Evolutionary conservation across 2,888 invertebrate genomes (phyloP), one percentile per base, ranked within the genome.

Genomic region (Xanthorhoe designata): DNA sequence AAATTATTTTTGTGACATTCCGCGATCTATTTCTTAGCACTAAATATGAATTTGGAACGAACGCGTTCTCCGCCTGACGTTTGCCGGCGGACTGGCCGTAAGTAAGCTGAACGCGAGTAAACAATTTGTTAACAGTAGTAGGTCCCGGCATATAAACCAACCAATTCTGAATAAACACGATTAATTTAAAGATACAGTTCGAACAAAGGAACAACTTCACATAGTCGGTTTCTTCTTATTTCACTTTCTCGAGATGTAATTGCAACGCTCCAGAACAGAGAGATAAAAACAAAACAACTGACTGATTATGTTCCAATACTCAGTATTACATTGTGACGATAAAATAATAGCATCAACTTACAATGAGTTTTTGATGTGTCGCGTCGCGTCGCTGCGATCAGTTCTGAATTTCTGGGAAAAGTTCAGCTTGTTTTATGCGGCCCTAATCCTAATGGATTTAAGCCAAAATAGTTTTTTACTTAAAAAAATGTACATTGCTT

Each of bases 141-240:
- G n/a, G n/a, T n/a, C n/a, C 90, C 84, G 85, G 89, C 83, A 83
- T 87, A n/a, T n/a, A 83, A 90, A 78, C 90, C 91, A 83, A 87
- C 90, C 81, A 74, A 89, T 84, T 89, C 82, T 72, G 78, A 87
- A 82, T 81, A 79, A 79, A 81, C 81, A 79, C 78, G 75, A 80
- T 79, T 81, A 84, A 80, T 80, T 77, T 55, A 80, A 73, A 68
- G 65, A 81, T 73, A 75, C 68, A 70, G 68, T 73, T 72, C 68
- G 63, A 69, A 70, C 72, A 68, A 74, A 71, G 67, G 72, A 74
- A 76, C 85, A 61, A 83, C 79, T 80, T 71, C 62, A 79, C 70
- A 70, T 73, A 75, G 87, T 75, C 81, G 89, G 80, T 70, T 88
- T 70, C 72, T 66, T 72, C 57, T 72, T 85, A 81, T 82, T 87